These are phyloP conservation scores for Parapristionchus giblindavisi DNA, from an alignment of 2,888 invertebrate genomes.

Conservation along the genomic window DNA sequence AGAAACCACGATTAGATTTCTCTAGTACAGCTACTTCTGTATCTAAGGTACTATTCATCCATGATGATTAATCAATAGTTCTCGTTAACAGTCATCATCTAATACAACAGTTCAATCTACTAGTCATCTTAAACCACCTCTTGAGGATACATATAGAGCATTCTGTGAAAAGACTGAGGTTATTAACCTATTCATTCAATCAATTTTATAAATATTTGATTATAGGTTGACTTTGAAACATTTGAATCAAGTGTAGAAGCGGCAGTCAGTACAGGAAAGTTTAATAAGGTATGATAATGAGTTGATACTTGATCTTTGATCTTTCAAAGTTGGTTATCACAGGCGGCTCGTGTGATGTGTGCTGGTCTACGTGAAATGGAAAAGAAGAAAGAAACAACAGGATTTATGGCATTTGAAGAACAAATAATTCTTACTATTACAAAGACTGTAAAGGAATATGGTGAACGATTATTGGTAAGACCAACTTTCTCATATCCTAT, in stretches of 20 bases:
- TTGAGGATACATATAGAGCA: constrained; percentile 12
- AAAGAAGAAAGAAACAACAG: constrained; percentile 8
- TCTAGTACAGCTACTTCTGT: constrained; percentile 3
- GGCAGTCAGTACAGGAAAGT: neutral
- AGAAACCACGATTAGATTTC: constrained; percentile 27
- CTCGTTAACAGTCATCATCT: neutral
- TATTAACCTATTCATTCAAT: neutral
- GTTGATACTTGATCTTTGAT: neutral
- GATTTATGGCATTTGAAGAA: constrained; percentile 17
- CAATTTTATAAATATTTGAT: neutral
- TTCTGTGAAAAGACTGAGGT: constrained; percentile 27
- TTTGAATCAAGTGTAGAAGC: neutral
- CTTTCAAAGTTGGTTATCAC: too few relatives aligned
- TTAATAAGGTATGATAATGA: constrained; percentile 1
- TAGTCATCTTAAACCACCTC: neutral
- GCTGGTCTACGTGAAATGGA: constrained; percentile 13
- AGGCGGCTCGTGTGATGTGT: constrained; percentile 18
- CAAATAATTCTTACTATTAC: neutral
- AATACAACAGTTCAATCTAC: constrained; percentile 14
- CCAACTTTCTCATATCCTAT: neutral
- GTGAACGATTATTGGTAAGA: neutral
- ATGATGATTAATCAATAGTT: neutral
- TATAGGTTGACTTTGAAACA: constrained; percentile 1
- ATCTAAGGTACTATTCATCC: too few relatives aligned
- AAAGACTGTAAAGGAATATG: constrained; percentile 17